These are phyloP conservation scores for Megalopta genalis DNA, from an alignment of 1,140 invertebrate genomes.

Conservation along the genomic window DNA sequence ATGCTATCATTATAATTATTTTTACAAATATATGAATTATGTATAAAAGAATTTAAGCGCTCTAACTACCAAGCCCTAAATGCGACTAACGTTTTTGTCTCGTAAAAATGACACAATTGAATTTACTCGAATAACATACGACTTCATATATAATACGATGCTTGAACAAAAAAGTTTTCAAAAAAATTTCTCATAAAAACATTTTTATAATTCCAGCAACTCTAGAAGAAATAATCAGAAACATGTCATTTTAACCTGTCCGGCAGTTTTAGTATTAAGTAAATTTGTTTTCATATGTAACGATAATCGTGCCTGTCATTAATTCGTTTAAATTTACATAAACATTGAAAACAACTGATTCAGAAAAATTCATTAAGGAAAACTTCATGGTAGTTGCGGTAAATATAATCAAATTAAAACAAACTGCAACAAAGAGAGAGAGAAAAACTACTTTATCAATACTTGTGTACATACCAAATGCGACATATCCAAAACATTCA, in stretches of 20 bases:
- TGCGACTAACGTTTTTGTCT: no score
- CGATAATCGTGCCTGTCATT: background rate
- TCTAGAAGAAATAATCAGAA: no score
- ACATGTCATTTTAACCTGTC: no score
- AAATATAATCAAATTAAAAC: background rate
- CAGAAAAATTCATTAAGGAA: background rate
- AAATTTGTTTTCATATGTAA: background rate
- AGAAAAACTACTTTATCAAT: background rate
- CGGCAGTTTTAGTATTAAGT: background rate
- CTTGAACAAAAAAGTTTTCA: no score
- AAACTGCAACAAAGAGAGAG: background rate
- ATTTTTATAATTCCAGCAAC: background rate
- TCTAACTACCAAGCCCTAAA: no score
- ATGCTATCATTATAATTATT: background rate
- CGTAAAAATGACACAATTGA: no score
- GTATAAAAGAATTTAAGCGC: background rate
- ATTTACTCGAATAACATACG: no score
- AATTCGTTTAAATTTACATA: background rate
- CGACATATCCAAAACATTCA: conserved; percentile 64
- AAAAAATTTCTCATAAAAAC: no score
- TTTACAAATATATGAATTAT: background rate
- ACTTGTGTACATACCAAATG: conserved; percentile 57
- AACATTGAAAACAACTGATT: background rate
- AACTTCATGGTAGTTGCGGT: background rate
- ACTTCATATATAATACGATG: no score